Base-by-base conservation (phyloP, 2,888 invertebrate species). In the Caenorhabditis uteleia region DNA sequence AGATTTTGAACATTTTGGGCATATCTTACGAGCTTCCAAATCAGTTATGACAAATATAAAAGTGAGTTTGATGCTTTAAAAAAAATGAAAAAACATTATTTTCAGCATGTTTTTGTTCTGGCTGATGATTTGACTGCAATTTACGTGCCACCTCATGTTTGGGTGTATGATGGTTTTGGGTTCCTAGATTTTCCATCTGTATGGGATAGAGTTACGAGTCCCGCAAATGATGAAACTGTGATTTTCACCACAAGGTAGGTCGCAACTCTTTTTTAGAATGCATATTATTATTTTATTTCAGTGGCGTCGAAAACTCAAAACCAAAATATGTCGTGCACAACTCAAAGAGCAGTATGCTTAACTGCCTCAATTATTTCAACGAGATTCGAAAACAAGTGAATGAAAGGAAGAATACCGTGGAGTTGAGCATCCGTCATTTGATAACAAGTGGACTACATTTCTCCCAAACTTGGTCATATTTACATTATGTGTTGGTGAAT, bases 151-250 rank as follows among this genome's bases (percentile, higher is more conserved):
- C 47, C 54, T 10, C 58, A 65, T 43, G 51, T 71, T 16, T 68
- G 68, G 68, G 38, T 66, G 12, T 54, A 54, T 27, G 71, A 71
- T 44, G 71, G 53, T n/a, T 62, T 59, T 23, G 71, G 71, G 7
- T 71, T 57, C 23, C 27, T 71, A 12, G 53, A 56, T 25, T 71
- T 71, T 23, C 42, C 62, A 6, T 33, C 53, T n/a, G 33, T 57
- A 12, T 47, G 39, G 4, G 21, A 48, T 7, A 1, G 20, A 7
- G 36, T 25, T 8, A 36, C 53, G 49, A 50, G 43, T 16, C 26
- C 31, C 29, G 34, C 42, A 21, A 26, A 23, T 34, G 29, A 20
- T n/a, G 34, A 39, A 26, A 44, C 48, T 7, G 34, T 44, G 5
- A 43, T 57, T 12, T 58, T 65, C 33, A 20, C 53, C 1, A 59